Conservation (phyloP, 37 sponge, comb jelly and placozoan genomes). For the Lycopodina hypogea region DNA sequence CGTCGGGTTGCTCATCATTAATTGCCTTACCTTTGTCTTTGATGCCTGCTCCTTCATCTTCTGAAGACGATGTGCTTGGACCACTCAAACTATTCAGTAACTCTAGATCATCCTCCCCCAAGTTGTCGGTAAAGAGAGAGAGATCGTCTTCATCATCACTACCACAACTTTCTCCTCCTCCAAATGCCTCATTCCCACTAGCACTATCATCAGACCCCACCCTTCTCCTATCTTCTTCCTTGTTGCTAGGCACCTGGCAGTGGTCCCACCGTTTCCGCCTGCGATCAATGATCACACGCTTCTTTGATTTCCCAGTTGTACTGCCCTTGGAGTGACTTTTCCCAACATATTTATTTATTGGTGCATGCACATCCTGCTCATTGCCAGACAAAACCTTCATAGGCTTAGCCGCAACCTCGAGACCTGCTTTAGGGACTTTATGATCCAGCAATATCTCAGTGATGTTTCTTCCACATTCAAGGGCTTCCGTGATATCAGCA, state of each 20-base stretch:
- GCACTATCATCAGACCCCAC: background rate
- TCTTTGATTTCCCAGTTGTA: background rate
- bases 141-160: slow-evolving; percentile 24
- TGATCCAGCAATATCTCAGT: slow-evolving; percentile 8
- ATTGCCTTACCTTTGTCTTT: no score
- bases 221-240: slow-evolving; percentile 18
- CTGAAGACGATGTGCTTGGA: slow-evolving; percentile 18
- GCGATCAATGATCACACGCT: slow-evolving; percentile 14
- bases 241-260: background rate
- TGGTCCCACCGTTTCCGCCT: slow-evolving; percentile 7
- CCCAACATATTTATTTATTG: background rate
- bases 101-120: slow-evolving; percentile 37
- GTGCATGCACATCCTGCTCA: slow-evolving; percentile 2
- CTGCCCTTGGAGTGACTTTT: background rate
- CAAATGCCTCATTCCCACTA: slow-evolving; percentile 21
- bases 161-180: background rate
- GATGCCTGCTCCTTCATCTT: background rate
- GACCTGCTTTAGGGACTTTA: background rate
- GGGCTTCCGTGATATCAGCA: background rate
- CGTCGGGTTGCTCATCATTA: no score
- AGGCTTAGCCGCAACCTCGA: background rate
- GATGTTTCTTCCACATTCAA: slow-evolving; percentile 2
- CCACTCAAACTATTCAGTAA: slow-evolving; percentile 53
- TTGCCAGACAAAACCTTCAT: slow-evolving; percentile 13
- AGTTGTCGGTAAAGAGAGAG: slow-evolving; percentile 17